phyloP scores from a whole-genome alignment of 2,113 vertebrate genomes.

The Leptocoma aspasia region DNA sequence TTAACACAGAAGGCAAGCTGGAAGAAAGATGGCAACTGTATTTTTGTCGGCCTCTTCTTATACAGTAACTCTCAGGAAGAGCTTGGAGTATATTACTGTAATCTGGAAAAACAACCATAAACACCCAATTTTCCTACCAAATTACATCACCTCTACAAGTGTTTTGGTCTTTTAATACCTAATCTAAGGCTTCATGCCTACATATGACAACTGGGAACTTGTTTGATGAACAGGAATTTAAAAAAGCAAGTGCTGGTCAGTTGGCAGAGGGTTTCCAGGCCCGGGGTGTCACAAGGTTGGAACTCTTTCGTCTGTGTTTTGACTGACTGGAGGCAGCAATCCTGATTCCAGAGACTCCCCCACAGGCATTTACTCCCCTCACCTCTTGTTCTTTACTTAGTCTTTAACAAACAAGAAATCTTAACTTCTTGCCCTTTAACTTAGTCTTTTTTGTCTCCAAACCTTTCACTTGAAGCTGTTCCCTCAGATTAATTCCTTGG shows the following conservation, averaged over 20 bases:
- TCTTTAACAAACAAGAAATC: background rate
- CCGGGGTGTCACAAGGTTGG: background rate
- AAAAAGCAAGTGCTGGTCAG: background rate
- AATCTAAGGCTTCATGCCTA: background rate
- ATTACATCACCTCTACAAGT: background rate
- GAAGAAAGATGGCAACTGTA: constrained; percentile 2
- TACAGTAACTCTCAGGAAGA: background rate
- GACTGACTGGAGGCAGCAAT: background rate
- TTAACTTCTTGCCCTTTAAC: no score
- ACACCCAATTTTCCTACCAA: background rate
- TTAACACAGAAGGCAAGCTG: constrained; percentile 21
- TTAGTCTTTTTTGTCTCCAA: background rate
- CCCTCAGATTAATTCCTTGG: background rate
- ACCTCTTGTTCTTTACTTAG: background rate
- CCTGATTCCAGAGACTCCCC: background rate
- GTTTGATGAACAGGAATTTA: background rate
- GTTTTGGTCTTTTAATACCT: background rate
- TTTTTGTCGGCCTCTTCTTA: background rate
- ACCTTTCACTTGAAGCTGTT: background rate
- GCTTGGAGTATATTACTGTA: background rate
- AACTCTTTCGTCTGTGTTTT: background rate
- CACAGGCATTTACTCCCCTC: background rate
- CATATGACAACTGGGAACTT: background rate
- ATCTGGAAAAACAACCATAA: background rate
- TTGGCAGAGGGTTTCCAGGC: background rate